phyloP scores from a whole-genome alignment of 1,140 invertebrate species.

The Leucophenga varia region DNA sequence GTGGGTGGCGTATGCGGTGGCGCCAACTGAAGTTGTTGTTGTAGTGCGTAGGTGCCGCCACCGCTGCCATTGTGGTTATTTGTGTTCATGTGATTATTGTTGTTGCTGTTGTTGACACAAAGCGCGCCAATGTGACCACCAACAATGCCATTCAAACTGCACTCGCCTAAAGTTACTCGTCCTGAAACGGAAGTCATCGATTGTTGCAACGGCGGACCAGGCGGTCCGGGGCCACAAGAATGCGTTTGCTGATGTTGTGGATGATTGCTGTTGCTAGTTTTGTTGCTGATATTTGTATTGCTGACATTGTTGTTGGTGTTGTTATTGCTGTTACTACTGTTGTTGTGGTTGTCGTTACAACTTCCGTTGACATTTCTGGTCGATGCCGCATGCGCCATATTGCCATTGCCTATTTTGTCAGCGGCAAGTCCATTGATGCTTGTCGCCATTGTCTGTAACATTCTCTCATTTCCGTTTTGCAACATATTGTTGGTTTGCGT shows the following conservation, averaged over 20 bases:
- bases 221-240: conserved; percentile 19
- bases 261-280: conserved; percentile 4
- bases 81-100: no score
- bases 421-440: background rate
- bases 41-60: conserved; percentile 3
- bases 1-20: conserved; percentile 33
- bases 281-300: conserved; percentile 2
- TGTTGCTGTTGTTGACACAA: no score
- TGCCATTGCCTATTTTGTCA: conserved; percentile 41
- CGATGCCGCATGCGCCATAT: conserved; percentile 47
- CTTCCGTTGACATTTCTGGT: conserved; percentile 50
- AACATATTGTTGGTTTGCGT: conserved; percentile 14
- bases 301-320: conserved; percentile 21
- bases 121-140: conserved; percentile 23
- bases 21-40: conserved; percentile 14
- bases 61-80: background rate
- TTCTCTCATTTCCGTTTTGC: no score
- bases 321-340: conserved; percentile 25
- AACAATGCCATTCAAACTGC: conserved; percentile 33
- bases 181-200: conserved; percentile 11
- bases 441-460: conserved; percentile 9
- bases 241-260: conserved; percentile 4
- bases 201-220: background rate
- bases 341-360: conserved; percentile 47
- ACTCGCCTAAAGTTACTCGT: conserved; percentile 39